Conservation (phyloP, 2,888 invertebrate species). For the Incurvaria masculella region DNA sequence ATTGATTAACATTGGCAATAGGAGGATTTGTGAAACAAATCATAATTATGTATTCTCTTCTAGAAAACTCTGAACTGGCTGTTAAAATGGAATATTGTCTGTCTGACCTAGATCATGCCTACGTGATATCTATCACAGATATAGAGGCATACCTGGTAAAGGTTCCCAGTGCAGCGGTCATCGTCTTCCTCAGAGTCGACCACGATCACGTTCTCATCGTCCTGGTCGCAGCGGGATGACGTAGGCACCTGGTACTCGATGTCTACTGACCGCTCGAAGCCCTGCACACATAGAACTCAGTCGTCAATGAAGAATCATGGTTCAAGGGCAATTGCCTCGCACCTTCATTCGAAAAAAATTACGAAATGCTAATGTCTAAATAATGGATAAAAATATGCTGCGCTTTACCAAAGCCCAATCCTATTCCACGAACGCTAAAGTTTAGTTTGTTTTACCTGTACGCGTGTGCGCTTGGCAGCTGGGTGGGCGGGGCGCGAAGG, state of each 20-base stretch:
- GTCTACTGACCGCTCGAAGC: constrained; percentile 62
- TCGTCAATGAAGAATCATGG: too few species aligned
- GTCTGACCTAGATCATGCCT: too few species aligned
- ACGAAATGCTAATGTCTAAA: too few species aligned
- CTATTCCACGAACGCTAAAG: too few species aligned
- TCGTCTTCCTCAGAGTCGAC: constrained; percentile 80
- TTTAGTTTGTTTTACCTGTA: constrained; percentile 53
- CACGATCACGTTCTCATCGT: constrained; percentile 75
- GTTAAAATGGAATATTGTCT: too few species aligned
- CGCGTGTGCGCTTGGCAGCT: constrained; percentile 49
- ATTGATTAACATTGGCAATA: too few species aligned
- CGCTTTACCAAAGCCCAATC: too few species aligned
- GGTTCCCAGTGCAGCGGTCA: constrained; percentile 58
- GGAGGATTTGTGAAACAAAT: too few species aligned
- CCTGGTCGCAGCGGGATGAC: constrained; percentile 82
- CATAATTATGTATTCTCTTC: constrained; percentile 3
- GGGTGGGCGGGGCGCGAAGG: constrained; percentile 38
- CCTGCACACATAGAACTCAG: constrained; percentile 29
- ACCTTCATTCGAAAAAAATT: too few species aligned
- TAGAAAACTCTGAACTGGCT: too few species aligned
- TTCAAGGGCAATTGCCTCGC: too few species aligned
- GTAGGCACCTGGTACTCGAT: constrained; percentile 86
- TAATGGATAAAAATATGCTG: too few species aligned
- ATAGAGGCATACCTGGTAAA: constrained; percentile 36
- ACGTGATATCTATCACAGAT: not conserved